Conservation (phyloP, 2,113 vertebrate genomes). For the Myodes glareolus region DNA sequence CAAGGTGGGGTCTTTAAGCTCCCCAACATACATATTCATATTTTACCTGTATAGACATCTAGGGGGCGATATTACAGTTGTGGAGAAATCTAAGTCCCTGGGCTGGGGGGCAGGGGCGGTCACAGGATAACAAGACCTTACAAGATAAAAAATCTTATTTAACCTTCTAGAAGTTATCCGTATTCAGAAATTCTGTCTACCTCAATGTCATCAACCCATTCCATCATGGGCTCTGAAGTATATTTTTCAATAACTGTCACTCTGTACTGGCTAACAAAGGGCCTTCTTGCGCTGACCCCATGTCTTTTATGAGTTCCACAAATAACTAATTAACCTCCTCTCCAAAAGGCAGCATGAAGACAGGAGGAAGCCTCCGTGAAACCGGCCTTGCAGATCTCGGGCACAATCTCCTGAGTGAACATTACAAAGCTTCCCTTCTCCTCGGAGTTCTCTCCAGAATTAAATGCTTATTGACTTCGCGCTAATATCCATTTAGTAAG, state of each 20-base stretch:
- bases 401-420: constrained; percentile 77
- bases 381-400: constrained; percentile 56
- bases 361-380: constrained; percentile 72
- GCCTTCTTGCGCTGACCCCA: constrained; percentile 74
- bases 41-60: constrained; percentile 6
- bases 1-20: neutral
- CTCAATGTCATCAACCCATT: constrained; percentile 74
- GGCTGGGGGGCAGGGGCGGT: neutral
- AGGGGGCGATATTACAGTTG: neutral
- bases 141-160: neutral
- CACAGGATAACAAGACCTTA: neutral
- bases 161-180: constrained; percentile 61
- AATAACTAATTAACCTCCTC: constrained; percentile 86
- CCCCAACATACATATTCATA: constrained; percentile 12
- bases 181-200: constrained; percentile 73
- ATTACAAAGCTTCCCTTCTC: constrained; percentile 61
- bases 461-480: constrained; percentile 89
- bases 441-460: constrained; percentile 84
- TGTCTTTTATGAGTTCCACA: constrained; percentile 84
- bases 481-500: constrained; percentile 91
- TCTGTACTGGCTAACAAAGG: constrained; percentile 83
- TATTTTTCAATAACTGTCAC: constrained; percentile 82
- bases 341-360: constrained; percentile 75
- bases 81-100: neutral
- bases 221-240: constrained; percentile 78